Conservation (phyloP, 2,888 invertebrate genomes). For the Pollenia angustigena region DNA sequence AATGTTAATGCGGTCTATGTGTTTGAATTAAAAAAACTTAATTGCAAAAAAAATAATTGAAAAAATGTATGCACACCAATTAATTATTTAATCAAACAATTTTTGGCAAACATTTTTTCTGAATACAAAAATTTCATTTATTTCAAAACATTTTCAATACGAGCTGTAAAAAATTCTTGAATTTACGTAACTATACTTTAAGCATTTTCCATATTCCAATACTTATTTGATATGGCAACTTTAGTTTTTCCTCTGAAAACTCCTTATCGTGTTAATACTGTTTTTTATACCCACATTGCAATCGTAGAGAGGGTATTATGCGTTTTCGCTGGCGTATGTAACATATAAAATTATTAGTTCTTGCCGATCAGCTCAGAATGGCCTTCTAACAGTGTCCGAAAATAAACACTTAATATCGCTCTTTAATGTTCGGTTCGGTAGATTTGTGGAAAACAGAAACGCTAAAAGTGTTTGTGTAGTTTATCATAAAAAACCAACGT, state of each 20-base stretch:
- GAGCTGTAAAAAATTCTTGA: neutral
- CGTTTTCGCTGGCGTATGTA: too few relatives aligned
- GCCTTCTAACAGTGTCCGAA: too few relatives aligned
- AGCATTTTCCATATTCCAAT: neutral
- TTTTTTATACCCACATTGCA: neutral
- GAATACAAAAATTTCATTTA: neutral
- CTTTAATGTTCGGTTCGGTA: too few relatives aligned
- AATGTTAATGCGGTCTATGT: too few relatives aligned
- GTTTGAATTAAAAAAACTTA: too few relatives aligned
- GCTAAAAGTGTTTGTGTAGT: too few relatives aligned
- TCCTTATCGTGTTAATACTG: conserved; percentile 38
- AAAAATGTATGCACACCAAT: neutral
- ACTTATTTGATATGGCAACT: conserved; percentile 12
- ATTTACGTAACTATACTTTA: neutral
- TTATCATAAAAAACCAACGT: too few relatives aligned
- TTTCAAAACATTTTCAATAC: neutral
- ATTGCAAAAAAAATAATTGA: neutral
- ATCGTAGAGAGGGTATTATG: too few relatives aligned
- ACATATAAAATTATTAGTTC: too few relatives aligned
- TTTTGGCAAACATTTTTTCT: neutral
- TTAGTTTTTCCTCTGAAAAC: conserved; percentile 32
- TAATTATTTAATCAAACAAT: neutral
- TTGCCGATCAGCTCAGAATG: too few relatives aligned
- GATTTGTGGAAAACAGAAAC: too few relatives aligned
- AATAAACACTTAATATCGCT: too few relatives aligned